Percentiles rank a stretch among this genome's conserved stretches.
Conservation (phyloP, 2,797 vertebrate species). For the Enteromius afrohamiltoni region DNA sequence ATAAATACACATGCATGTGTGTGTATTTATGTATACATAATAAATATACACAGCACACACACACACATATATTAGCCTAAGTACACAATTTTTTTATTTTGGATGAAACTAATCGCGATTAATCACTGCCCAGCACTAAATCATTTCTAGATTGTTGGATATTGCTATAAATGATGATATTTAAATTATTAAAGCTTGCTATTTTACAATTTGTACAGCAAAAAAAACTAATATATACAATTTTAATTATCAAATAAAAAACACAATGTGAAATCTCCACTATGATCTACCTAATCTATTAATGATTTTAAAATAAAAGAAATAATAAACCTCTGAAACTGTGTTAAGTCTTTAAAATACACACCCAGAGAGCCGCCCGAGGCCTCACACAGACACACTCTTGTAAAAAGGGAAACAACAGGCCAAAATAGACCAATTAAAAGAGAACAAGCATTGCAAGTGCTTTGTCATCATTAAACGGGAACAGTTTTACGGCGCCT, state of each 20-base stretch:
- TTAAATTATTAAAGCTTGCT: background rate
- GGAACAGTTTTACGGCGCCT: constrained; percentile 69
- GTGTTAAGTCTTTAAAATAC: constrained; percentile 21
- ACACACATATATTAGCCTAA: no score
- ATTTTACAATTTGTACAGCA: background rate
- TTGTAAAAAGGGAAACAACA: constrained; percentile 61
- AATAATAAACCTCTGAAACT: constrained; percentile 16
- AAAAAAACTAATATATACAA: background rate
- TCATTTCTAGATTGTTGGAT: background rate
- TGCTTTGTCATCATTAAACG: constrained; percentile 69
- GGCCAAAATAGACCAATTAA: constrained; percentile 57
- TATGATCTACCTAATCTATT: background rate
- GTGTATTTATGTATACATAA: no score
- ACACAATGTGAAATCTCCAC: background rate
- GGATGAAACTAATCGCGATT: no score
- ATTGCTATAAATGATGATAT: background rate
- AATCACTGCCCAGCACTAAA: no score
- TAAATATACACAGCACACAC: no score
- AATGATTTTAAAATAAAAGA: constrained; percentile 21
- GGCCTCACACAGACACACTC: constrained; percentile 28
- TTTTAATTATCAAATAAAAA: background rate
- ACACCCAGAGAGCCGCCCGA: constrained; percentile 27
- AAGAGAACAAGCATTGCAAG: constrained; percentile 56
- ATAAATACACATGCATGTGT: no score
- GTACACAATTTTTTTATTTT: no score